Evolutionary conservation across 2,888 invertebrate genomes (phyloP).

Genomic region (Pheosia gnoma): DNA sequence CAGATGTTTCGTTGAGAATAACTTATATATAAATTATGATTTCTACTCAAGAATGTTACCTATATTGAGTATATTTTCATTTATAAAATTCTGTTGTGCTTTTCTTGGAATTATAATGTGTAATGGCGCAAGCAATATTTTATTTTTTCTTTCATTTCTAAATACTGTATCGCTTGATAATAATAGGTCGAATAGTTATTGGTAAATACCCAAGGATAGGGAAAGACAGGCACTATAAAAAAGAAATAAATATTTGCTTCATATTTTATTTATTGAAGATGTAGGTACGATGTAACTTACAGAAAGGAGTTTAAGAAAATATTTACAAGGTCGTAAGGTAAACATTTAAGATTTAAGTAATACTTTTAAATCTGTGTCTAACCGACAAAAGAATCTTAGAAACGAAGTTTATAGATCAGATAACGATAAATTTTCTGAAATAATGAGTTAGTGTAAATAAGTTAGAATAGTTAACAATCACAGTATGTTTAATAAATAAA

Average conservation of each 20-base stretch:
- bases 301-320: conserved; percentile 75
- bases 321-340: conserved; percentile 76
- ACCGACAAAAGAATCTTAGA: conserved; percentile 23
- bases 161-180: background rate
- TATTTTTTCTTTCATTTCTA: background rate
- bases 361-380: conserved; percentile 55
- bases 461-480: conserved; percentile 27
- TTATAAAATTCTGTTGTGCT: no score
- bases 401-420: conserved; percentile 14
- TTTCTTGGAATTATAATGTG: no score
- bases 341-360: conserved; percentile 68
- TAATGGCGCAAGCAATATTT: background rate
- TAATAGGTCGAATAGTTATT: background rate
- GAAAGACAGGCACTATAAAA: conserved; percentile 14
- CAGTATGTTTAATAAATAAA: conserved; percentile 30
- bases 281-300: conserved; percentile 78
- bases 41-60: background rate
- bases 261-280: conserved; percentile 77
- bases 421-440: conserved; percentile 6
- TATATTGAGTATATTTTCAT: background rate
- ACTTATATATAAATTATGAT: conserved; percentile 18
- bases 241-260: conserved; percentile 42
- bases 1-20: conserved; percentile 28
- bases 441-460: conserved; percentile 8
- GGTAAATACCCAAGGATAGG: background rate